Conservation (phyloP, 2,797 vertebrate genomes). For the Enteromius radiatus region DNA sequence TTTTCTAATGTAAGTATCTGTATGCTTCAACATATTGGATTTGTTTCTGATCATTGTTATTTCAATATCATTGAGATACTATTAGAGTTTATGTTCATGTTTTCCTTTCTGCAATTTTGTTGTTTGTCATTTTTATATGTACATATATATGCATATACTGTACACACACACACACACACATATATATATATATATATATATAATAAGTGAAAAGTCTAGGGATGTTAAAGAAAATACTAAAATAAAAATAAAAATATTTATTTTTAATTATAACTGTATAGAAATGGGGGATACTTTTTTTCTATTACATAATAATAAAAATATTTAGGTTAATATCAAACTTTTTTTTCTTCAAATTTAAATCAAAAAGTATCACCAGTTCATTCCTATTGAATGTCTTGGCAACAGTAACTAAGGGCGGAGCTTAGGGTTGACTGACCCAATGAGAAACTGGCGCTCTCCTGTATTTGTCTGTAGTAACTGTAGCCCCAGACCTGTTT, state of each 20-base stretch:
- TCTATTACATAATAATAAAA: neutral
- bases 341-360: neutral
- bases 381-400: neutral
- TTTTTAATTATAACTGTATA: neutral
- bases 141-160: too few relatives aligned
- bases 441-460: slow-evolving; percentile 22
- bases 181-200: too few relatives aligned
- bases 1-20: neutral
- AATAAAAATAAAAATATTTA: neutral
- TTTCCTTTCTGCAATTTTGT: neutral
- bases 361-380: neutral
- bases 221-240: too few relatives aligned
- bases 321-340: neutral
- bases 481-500: slow-evolving; percentile 22
- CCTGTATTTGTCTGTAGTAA: slow-evolving; percentile 6
- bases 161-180: too few relatives aligned
- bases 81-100: neutral
- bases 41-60: neutral
- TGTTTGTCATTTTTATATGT: neutral
- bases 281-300: too few relatives aligned
- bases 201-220: too few relatives aligned
- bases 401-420: neutral
- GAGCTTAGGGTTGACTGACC: neutral
- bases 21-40: neutral
- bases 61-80: neutral